These are phyloP conservation scores for Ceyx erithaca DNA, from an alignment of 2,797 vertebrate species.

Conservation along the genomic window DNA sequence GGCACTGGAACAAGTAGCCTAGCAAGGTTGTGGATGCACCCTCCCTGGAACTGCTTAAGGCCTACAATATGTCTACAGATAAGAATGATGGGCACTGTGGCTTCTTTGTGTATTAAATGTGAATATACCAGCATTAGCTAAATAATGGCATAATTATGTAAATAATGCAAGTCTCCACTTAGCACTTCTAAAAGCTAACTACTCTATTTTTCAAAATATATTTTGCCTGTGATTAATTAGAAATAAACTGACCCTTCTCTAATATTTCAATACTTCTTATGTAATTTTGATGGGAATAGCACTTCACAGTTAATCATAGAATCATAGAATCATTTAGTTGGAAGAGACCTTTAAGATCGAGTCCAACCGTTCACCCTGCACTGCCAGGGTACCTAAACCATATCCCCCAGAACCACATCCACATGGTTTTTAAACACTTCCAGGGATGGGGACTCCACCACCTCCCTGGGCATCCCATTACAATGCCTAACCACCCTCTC, in stretches of 20 bases:
- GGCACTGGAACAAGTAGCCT: neutral
- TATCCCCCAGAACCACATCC: too few relatives aligned
- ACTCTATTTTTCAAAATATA: constrained; percentile 40
- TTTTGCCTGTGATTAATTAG: constrained; percentile 51
- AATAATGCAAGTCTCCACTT: constrained; percentile 43
- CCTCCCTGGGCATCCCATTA: too few relatives aligned
- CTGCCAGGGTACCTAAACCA: too few relatives aligned
- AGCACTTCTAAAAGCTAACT: constrained; percentile 26
- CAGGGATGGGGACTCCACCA: too few relatives aligned
- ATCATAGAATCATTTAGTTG: too few relatives aligned
- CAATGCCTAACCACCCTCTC: too few relatives aligned
- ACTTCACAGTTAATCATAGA: neutral
- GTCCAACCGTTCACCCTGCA: too few relatives aligned
- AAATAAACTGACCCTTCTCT: constrained; percentile 44
- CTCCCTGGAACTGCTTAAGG: neutral
- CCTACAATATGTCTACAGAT: neutral
- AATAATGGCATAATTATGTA: constrained; percentile 45
- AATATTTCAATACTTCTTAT: constrained; percentile 28
- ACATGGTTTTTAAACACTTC: too few relatives aligned
- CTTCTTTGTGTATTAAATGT: neutral
- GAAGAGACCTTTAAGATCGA: too few relatives aligned
- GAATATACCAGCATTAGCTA: constrained; percentile 19
- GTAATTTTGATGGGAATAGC: neutral
- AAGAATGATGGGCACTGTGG: constrained; percentile 1
- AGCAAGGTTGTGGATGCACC: neutral